Percentiles rank a stretch among this genome's conserved stretches.
Conservation (phyloP, 2,888 invertebrate genomes). For the Mesochorus sp. region DNA sequence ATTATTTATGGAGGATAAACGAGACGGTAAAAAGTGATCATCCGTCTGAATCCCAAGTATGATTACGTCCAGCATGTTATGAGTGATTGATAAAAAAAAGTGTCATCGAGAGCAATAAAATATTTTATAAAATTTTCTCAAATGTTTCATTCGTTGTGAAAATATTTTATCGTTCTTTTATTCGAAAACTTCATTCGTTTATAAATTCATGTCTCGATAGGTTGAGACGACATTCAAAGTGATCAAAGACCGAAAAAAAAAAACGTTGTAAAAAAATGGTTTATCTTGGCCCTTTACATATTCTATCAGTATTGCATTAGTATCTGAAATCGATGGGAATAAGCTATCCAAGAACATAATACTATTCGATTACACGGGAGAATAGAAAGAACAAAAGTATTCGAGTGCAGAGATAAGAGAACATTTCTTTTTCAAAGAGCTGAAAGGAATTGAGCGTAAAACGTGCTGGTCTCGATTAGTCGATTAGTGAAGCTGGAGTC, state of each 20-base stretch:
- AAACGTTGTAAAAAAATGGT: neutral
- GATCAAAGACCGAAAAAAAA: neutral
- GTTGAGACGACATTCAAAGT: neutral
- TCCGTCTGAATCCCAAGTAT: neutral
- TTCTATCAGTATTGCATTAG: slow-evolving; percentile 20
- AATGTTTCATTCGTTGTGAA: too few species aligned
- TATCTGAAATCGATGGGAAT: neutral
- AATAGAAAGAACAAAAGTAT: neutral
- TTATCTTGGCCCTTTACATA: neutral
- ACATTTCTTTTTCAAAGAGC: neutral
- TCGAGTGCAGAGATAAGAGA: neutral
- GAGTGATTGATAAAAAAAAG: neutral
- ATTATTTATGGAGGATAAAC: neutral
- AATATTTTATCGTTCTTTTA: too few species aligned
- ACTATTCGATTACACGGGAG: neutral
- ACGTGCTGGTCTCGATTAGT: neutral
- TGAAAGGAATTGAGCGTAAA: neutral
- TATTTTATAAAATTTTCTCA: too few species aligned
- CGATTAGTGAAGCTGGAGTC: neutral
- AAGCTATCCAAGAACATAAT: neutral
- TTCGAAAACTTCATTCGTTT: neutral
- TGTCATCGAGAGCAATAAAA: too few species aligned
- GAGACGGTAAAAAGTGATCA: neutral
- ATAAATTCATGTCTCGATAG: neutral
- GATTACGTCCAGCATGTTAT: neutral